Percentiles rank a stretch among this genome's conserved stretches.
Evolutionary conservation across 2,888 invertebrate genomes (phyloP).

Genomic region (Cerastis rubricosa): DNA sequence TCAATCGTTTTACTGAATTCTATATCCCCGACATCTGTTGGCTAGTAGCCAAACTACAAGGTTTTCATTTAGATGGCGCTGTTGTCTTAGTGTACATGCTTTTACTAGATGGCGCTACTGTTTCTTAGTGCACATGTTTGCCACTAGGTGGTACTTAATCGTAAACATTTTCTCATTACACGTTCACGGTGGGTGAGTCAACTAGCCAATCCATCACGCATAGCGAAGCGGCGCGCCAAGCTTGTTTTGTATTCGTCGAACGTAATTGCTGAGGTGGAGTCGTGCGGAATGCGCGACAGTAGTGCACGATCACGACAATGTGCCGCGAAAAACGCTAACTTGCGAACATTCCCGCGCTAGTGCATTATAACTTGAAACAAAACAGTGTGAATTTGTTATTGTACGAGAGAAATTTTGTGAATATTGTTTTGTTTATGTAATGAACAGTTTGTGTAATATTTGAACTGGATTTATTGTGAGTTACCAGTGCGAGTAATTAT

Average conservation of each 20-base stretch:
- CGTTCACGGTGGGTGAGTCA: constrained; percentile 62
- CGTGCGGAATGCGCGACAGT: constrained; percentile 81
- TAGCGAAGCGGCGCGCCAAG: constrained; percentile 50
- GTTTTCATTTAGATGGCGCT: constrained; percentile 55
- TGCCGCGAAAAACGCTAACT: constrained; percentile 79
- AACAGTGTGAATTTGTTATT: constrained; percentile 83
- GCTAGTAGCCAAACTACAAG: constrained; percentile 49
- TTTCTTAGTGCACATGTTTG: constrained; percentile 22
- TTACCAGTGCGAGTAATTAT: constrained; percentile 47
- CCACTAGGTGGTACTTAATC: constrained; percentile 72
- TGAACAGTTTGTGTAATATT: constrained; percentile 77
- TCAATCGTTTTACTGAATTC: constrained; percentile 29
- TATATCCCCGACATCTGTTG: constrained; percentile 66
- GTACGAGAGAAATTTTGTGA: constrained; percentile 80
- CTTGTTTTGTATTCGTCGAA: constrained; percentile 85
- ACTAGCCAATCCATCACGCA: constrained; percentile 59
- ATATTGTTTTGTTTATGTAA: constrained; percentile 76
- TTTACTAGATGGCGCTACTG: constrained; percentile 64
- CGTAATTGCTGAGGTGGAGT: constrained; percentile 82
- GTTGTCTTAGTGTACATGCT: constrained; percentile 8
- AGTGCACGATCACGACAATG: constrained; percentile 82
- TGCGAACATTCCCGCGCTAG: constrained; percentile 81
- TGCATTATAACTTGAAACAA: constrained; percentile 79
- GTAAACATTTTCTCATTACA: constrained; percentile 12
- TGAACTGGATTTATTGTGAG: constrained; percentile 76